Evolutionary conservation across 1,140 invertebrate species (phyloP).

Genomic region (Drosophila leontia): DNA sequence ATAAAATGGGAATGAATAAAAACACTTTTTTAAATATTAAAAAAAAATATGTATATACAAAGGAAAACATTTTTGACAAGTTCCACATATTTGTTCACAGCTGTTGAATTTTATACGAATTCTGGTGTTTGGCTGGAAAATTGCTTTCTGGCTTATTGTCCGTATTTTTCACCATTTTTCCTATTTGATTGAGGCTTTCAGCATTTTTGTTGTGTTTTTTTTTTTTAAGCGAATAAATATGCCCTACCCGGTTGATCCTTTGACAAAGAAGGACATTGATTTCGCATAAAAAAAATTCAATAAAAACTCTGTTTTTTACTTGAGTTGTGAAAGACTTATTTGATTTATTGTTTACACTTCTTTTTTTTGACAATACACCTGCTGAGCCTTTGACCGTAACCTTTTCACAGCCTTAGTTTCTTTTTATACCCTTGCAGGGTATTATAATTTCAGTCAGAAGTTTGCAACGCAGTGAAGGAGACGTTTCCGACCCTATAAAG

Average conservation of each 20-base stretch:
- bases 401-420: neutral
- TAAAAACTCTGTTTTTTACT: neutral
- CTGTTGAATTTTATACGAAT: conserved; percentile 3
- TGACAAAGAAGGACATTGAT: conserved; percentile 6
- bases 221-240: neutral
- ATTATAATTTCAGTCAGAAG: too few relatives aligned
- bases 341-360: neutral
- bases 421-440: too few relatives aligned
- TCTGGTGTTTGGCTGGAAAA: conserved; percentile 1
- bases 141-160: neutral
- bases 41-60: too few relatives aligned
- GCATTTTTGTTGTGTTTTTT: neutral
- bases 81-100: neutral
- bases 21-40: too few relatives aligned
- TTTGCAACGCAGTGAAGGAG: too few relatives aligned
- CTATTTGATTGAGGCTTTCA: conserved; percentile 4
- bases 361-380: neutral
- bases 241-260: neutral
- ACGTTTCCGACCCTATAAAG: too few relatives aligned
- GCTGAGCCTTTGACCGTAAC: neutral
- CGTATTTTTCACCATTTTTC: neutral
- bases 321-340: neutral
- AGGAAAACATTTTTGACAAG: neutral
- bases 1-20: neutral
- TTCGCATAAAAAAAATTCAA: neutral